phyloP scores from a whole-genome alignment of 2,797 vertebrate genomes.

The Spinibarbus caldwelli region DNA sequence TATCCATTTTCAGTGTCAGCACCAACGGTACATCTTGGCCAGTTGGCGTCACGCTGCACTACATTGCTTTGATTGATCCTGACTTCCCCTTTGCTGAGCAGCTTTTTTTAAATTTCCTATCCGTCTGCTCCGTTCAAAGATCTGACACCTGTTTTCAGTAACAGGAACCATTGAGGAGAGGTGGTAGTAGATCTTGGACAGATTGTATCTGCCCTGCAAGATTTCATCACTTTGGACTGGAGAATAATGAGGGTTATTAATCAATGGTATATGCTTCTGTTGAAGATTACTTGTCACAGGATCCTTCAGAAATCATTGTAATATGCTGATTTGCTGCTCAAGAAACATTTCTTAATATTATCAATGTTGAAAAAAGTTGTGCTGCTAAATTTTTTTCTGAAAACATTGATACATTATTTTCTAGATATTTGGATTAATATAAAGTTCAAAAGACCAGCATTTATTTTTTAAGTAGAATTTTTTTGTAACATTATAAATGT shows the following conservation, averaged over 20 bases:
- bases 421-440: not conserved
- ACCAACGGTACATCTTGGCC: not conserved
- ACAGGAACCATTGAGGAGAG: not conserved
- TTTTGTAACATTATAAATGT: not conserved
- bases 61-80: constrained; percentile 48
- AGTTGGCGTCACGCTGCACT: not conserved
- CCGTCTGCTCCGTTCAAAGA: not conserved
- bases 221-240: not conserved
- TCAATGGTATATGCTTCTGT: not conserved
- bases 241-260: not conserved
- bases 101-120: not conserved
- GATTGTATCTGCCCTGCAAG: not conserved
- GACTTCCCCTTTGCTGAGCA: constrained; percentile 22
- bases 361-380: not conserved
- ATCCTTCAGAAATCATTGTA: not conserved
- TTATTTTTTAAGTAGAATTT: not conserved
- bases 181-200: not conserved
- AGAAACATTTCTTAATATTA: not conserved
- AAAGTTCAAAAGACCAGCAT: not conserved
- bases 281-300: not conserved
- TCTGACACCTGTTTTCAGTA: not conserved
- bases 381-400: not conserved
- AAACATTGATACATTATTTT: not conserved
- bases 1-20: constrained; percentile 12
- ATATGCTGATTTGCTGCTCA: not conserved